Evolutionary conservation across 2,797 vertebrate species (phyloP), one percentile per base, ranked within the genome.

Genomic region (Gephyroberyx darwinii): DNA sequence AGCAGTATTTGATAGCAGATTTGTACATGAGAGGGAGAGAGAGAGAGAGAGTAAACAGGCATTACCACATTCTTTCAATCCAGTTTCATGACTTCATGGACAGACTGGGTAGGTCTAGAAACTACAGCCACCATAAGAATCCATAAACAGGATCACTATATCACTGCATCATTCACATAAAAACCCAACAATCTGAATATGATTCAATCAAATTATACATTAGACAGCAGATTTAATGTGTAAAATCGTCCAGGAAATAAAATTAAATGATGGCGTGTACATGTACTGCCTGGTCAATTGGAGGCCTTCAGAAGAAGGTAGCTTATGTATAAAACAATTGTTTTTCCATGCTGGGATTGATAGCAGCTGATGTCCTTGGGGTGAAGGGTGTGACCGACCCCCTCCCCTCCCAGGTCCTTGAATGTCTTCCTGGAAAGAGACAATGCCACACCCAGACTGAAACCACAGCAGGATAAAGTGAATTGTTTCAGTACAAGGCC

Each of bases 361-460:
- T 0, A 57, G 31, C 43, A 65, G 65, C 64, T 71, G 50, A 62
- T 51, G 8, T 66, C 48, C 48, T 53, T 1, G 5, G 53, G 50
- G 33, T 51, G n/a, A 60, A 74, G 76, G 75, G 81, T 53, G 74
- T 77, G 80, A 26, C 65, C 19, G 5, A 17, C 41, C 35, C 14
- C 61, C 2, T 8, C 31, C 22, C 4, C 51, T 39, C 13, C 0
- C 45, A 60, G 17, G 5, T 52, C 71, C 33, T 54, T 17, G 41
- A 63, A 19, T 52, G 16, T 69, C 16, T n/a, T 16, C 45, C 45
- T 58, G 71, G 69, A 12, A 83, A 70, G 72, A 26, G 63, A 45
- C 59, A 33, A 69, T 48, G 78, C 81, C 87, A 81, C 85, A 63
- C 85, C 87, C 87, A 61, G 2, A 58, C 45, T 58, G 39, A 68